Base-by-base conservation (phyloP, 2,888 invertebrate species). In the Antheraea assamensis region DNA sequence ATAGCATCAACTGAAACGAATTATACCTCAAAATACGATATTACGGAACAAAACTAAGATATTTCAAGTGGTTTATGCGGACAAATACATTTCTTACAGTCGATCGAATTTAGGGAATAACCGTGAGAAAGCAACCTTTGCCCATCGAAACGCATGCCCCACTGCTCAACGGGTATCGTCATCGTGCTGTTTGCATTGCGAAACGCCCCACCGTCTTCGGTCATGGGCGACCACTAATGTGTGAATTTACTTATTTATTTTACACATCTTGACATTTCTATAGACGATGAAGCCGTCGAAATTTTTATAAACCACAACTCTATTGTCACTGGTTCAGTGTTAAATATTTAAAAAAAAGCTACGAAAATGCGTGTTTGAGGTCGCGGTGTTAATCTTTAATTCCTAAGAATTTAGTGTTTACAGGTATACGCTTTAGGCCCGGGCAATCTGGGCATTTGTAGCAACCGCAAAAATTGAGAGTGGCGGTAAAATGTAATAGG, bases 151-250 rank as follows among this genome's bases (percentile, higher is more conserved):
- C 8, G n/a, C 68, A 68, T 35, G 68, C 61, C 61, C 10, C 61
- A 30, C 4, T 15, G 35, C 21, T 35, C 35, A 35, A 21, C 35
- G 35, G 19, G 35, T 35, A 68, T 64, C 27, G 61, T 35, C 21
- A 24, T 68, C 30, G 66, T 21, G 68, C 35, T 35, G 68, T 35
- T 35, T 68, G 68, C 68, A 35, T 68, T 68, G 68, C 68, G 52
- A 66, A 72, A 85, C 78, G 71, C 75, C 72, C 72, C 72, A 75
- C 76, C 55, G 72, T 58, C 75, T 76, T 77, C 82, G 85, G 88
- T 88, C 88, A 88, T 80, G 88, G 87, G 85, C 85, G 78, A 81
- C 83, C 74, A 72, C 81, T 78, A 70, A 71, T 71, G 68, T 75
- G 74, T 76, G 72, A 76, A 78, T 77, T 78, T 77, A 80, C 80